Evolutionary conservation across 2,113 vertebrate species (phyloP).

Genomic region (Anoplopoma fimbria): DNA sequence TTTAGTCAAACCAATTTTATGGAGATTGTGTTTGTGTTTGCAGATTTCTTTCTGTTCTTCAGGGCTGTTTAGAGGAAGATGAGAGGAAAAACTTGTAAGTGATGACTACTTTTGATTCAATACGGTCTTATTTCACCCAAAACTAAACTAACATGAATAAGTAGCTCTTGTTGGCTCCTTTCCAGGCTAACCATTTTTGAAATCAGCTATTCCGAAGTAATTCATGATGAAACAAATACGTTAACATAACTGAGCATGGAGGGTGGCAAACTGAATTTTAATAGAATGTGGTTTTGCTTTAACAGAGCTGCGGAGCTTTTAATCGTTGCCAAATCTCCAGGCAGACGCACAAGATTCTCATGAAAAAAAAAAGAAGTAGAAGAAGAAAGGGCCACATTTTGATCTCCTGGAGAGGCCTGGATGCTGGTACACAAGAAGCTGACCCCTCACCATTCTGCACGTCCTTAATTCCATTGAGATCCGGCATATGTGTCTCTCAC

Average conservation of each 20-base stretch:
- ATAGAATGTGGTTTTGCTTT: constrained; percentile 17
- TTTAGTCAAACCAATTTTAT: not conserved
- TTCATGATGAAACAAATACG: constrained; percentile 9
- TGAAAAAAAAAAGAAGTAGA: constrained; percentile 3
- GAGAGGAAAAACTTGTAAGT: not conserved
- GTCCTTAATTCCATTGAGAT: constrained; percentile 71
- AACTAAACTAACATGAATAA: not conserved
- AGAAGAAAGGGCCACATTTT: constrained; percentile 17
- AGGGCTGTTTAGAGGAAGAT: not conserved
- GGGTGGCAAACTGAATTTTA: constrained; percentile 10
- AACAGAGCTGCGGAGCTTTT: constrained; percentile 39
- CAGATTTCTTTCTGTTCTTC: not conserved
- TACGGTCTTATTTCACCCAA: not conserved
- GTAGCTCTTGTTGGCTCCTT: not conserved
- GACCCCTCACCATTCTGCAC: constrained; percentile 56
- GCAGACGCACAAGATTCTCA: constrained; percentile 21
- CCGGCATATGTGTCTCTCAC: constrained; percentile 59
- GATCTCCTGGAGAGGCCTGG: constrained; percentile 44
- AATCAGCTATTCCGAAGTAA: constrained; percentile 18
- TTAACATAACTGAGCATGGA: constrained; percentile 16
- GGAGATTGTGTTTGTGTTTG: not conserved
- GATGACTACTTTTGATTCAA: constrained; percentile 16
- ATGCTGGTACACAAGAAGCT: constrained; percentile 37
- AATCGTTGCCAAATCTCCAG: constrained; percentile 47
- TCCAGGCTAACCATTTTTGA: not conserved